These are phyloP conservation scores for Tholera decimalis DNA, from an alignment of 2,888 invertebrate genomes.

Conservation along the genomic window DNA sequence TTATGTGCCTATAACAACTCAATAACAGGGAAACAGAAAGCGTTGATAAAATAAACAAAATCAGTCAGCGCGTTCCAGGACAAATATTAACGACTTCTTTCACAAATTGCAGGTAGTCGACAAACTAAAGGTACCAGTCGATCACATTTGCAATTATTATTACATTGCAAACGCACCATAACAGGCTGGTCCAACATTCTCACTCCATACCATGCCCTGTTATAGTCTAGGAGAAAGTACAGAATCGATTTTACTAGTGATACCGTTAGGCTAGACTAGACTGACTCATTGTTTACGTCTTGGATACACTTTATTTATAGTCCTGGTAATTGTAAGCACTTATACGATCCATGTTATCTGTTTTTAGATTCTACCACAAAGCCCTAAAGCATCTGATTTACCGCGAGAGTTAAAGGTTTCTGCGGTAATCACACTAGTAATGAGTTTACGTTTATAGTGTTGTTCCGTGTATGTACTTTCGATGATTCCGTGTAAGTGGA, in stretches of 20 bases:
- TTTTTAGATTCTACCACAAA: constrained; percentile 53
- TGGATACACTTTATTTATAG: constrained; percentile 62
- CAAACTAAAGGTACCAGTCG: constrained; percentile 12
- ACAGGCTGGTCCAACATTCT: constrained; percentile 52
- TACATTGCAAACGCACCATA: constrained; percentile 60
- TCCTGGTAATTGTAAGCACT: constrained; percentile 60
- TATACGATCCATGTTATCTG: constrained; percentile 52
- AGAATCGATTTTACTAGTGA: constrained; percentile 67
- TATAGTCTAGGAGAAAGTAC: constrained; percentile 76
- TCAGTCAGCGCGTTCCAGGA: background rate
- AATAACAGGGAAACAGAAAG: constrained; percentile 1
- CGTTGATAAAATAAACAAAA: background rate
- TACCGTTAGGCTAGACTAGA: constrained; percentile 61
- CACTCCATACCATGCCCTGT: constrained; percentile 70
- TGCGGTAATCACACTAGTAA: constrained; percentile 42
- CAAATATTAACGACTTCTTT: constrained; percentile 4
- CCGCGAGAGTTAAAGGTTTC: constrained; percentile 34
- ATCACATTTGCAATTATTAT: constrained; percentile 47
- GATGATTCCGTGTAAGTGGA: constrained; percentile 49
- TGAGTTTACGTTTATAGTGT: constrained; percentile 44
- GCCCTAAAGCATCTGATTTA: constrained; percentile 53
- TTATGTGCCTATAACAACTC: background rate
- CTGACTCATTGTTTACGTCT: constrained; percentile 72
- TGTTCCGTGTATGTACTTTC: constrained; percentile 50
- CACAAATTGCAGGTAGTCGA: constrained; percentile 19